A percentile compares a stretch with the other conserved stretches of the same genome.
Evolutionary conservation across 92 coral and sea anemone genomes (phyloP).

Genomic region (Palythoa caribaeorum): DNA sequence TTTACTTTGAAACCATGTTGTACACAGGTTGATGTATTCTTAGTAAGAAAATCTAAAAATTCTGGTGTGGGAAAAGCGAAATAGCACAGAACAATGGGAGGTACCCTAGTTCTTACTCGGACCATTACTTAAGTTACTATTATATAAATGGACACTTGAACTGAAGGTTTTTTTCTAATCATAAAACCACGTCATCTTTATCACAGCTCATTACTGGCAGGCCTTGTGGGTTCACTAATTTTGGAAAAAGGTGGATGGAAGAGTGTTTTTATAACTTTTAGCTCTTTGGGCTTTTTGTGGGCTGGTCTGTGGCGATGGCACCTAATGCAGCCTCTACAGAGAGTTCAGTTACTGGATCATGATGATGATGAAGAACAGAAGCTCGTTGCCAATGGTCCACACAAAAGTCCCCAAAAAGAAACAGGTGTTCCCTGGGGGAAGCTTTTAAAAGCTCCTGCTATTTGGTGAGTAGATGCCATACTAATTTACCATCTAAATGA

Average conservation of each 20-base stretch:
- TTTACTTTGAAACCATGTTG: too few species aligned
- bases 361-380: neutral
- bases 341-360: neutral
- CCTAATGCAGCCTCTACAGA: conserved; percentile 2
- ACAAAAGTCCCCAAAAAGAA: neutral
- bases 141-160: too few species aligned
- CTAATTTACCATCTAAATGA: too few species aligned
- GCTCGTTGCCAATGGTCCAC: conserved; percentile 5
- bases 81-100: too few species aligned
- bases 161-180: too few species aligned
- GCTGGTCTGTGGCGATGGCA: conserved; percentile 29
- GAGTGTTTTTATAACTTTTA: conserved; percentile 32
- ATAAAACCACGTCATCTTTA: neutral
- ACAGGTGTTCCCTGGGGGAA: conserved; percentile 35
- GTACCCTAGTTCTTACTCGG: too few species aligned
- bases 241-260: conserved; percentile 45
- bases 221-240: conserved; percentile 33
- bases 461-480: neutral
- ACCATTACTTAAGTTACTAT: too few species aligned
- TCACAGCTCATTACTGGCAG: conserved; percentile 26
- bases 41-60: too few species aligned
- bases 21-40: too few species aligned
- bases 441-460: conserved; percentile 21
- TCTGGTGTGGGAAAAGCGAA: too few species aligned
- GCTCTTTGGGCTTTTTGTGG: conserved; percentile 33